These are phyloP conservation scores for Enteromius trimaculatus DNA, from an alignment of 2,797 vertebrate species.

Conservation along the genomic window DNA sequence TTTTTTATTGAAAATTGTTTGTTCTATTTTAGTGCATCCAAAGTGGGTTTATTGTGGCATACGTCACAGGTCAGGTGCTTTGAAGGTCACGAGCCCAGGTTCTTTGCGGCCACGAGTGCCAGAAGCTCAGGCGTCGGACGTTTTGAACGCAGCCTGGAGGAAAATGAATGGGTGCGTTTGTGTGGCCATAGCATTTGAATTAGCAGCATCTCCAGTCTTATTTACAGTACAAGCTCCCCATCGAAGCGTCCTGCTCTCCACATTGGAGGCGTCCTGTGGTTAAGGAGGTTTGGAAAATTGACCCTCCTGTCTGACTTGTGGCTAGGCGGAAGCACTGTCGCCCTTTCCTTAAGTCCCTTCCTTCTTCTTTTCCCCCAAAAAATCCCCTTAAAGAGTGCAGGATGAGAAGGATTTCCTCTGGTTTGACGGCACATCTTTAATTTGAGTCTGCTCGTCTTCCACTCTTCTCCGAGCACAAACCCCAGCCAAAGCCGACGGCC, in stretches of 20 bases:
- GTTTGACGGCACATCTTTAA: constrained; percentile 80
- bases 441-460: constrained; percentile 80
- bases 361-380: constrained; percentile 68
- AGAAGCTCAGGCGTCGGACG: constrained; percentile 23
- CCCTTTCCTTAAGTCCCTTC: constrained; percentile 63
- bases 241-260: constrained; percentile 50
- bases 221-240: constrained; percentile 39
- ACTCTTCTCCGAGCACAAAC: constrained; percentile 79
- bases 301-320: constrained; percentile 72
- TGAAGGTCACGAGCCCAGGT: constrained; percentile 10
- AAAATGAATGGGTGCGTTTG: constrained; percentile 56
- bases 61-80: neutral
- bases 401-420: constrained; percentile 80
- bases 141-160: constrained; percentile 43
- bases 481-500: constrained; percentile 75
- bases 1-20: neutral
- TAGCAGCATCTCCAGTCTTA: constrained; percentile 50
- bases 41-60: neutral
- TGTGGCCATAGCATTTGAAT: constrained; percentile 40
- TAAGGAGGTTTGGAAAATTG: constrained; percentile 65
- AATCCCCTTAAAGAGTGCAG: constrained; percentile 71
- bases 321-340: constrained; percentile 71
- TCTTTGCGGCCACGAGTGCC: constrained; percentile 22
- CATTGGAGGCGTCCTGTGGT: constrained; percentile 68
- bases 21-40: neutral